phyloP scores from a whole-genome alignment of 2,888 invertebrate genomes.

The Vannuccia rotundouncinata region DNA sequence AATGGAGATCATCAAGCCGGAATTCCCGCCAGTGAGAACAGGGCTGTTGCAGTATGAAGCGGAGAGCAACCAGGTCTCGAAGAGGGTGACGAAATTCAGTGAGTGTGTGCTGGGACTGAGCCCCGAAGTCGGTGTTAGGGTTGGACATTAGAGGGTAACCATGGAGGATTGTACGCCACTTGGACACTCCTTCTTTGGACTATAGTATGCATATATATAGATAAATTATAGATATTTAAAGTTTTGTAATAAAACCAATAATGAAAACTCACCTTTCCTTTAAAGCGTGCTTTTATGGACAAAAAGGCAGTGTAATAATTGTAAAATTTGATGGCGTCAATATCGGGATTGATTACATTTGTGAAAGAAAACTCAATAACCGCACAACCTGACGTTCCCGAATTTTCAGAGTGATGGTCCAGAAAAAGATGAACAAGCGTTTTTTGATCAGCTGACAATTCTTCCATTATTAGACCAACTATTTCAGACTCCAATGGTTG shows the following conservation, averaged over 20 bases:
- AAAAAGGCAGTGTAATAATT: conserved; percentile 8
- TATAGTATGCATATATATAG: background rate
- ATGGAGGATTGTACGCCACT: background rate
- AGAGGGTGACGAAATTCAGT: background rate
- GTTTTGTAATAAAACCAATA: background rate
- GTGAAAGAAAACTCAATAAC: background rate
- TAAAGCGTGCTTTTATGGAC: background rate
- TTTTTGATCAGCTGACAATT: background rate
- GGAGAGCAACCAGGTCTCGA: background rate
- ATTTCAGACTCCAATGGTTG: too few relatives aligned
- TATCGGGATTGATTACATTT: background rate
- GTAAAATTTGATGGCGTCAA: background rate
- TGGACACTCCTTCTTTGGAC: background rate
- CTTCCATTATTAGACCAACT: too few relatives aligned
- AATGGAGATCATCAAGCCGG: background rate
- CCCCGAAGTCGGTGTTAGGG: background rate
- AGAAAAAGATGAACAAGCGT: background rate
- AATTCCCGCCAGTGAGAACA: background rate
- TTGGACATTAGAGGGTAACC: background rate
- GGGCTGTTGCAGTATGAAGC: conserved; percentile 2
- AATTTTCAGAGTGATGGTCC: background rate
- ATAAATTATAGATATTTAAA: background rate
- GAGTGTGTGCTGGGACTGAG: background rate
- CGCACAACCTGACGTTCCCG: background rate
- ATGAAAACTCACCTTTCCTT: background rate